Evolutionary conservation across 2,888 invertebrate species (phyloP).

Genomic region (Euproctis similis): DNA sequence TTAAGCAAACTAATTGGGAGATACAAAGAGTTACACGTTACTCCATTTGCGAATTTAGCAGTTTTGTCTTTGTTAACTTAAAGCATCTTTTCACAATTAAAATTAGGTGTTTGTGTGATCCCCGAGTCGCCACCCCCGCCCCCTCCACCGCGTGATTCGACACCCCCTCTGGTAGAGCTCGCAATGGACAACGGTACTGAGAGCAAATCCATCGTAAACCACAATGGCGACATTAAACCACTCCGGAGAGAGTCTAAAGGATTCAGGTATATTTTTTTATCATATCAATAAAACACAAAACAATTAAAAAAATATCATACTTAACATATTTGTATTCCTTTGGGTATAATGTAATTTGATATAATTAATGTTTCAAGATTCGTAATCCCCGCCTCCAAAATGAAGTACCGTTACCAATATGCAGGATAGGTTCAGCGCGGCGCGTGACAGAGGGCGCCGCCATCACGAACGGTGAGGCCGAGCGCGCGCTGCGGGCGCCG

Average conservation of each 20-base stretch:
- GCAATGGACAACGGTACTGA: conserved; percentile 17
- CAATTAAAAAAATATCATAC: too few species aligned
- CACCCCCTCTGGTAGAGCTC: conserved; percentile 23
- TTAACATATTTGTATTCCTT: too few species aligned
- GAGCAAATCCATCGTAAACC: conserved; percentile 16
- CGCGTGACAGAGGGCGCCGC: conserved; percentile 41
- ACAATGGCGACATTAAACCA: conserved; percentile 51
- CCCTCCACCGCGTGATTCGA: conserved; percentile 5
- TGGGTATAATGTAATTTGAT: too few species aligned
- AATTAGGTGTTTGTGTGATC: too few species aligned
- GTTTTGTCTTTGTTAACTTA: too few species aligned
- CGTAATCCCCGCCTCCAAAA: too few species aligned
- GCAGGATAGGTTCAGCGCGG: conserved; percentile 65
- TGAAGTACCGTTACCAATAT: too few species aligned
- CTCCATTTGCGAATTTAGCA: too few species aligned
- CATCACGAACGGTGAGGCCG: conserved; percentile 39
- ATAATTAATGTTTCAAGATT: background rate
- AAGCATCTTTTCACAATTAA: too few species aligned
- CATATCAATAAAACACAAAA: too few species aligned
- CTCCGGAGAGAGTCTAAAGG: conserved; percentile 60
- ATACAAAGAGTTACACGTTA: conserved; percentile 17
- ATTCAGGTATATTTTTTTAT: conserved; percentile 54
- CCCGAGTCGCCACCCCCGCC: conserved; percentile 3
- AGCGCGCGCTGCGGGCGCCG: conserved; percentile 27
- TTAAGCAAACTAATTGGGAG: too few species aligned